Evolutionary conservation across 2,113 vertebrate species (phyloP).

Genomic region (Tauraco erythrolophus): DNA sequence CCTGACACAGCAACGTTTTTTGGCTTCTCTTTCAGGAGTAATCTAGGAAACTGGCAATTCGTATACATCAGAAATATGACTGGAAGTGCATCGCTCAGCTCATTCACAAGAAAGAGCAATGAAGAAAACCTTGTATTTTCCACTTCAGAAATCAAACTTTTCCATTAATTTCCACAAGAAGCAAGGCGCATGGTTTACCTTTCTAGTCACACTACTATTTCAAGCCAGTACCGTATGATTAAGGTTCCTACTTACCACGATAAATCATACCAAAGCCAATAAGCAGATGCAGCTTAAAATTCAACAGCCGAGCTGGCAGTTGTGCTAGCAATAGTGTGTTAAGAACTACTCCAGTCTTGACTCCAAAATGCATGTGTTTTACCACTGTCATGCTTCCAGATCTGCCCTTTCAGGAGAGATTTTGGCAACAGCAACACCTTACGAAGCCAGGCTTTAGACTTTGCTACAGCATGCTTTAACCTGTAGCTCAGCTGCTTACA

Average conservation of each 20-base stretch:
- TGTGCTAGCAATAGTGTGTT: not conserved
- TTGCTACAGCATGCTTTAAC: not conserved
- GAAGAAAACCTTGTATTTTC: not conserved
- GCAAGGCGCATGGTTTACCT: not conserved
- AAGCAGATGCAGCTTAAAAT: slow-evolving; percentile 9
- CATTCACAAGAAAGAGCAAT: not conserved
- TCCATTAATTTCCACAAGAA: not conserved
- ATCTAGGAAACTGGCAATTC: not conserved
- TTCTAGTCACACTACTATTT: not conserved
- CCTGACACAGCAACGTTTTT: not conserved
- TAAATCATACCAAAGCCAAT: not conserved
- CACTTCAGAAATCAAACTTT: not conserved
- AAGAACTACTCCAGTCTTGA: not conserved
- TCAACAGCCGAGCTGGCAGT: not conserved
- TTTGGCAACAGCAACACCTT: not conserved
- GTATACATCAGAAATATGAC: not conserved
- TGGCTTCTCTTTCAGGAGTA: not conserved
- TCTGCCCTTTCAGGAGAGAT: not conserved
- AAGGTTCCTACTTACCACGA: not conserved
- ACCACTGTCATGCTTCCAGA: not conserved
- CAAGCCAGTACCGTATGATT: not conserved
- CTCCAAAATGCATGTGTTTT: not conserved
- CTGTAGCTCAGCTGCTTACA: not conserved
- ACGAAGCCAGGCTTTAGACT: not conserved
- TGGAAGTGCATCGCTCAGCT: not conserved